A percentile compares a stretch with the other conserved stretches of the same genome.
Evolutionary conservation across 1,140 invertebrate species (phyloP).

Genomic region (Episyrphus balteatus): DNA sequence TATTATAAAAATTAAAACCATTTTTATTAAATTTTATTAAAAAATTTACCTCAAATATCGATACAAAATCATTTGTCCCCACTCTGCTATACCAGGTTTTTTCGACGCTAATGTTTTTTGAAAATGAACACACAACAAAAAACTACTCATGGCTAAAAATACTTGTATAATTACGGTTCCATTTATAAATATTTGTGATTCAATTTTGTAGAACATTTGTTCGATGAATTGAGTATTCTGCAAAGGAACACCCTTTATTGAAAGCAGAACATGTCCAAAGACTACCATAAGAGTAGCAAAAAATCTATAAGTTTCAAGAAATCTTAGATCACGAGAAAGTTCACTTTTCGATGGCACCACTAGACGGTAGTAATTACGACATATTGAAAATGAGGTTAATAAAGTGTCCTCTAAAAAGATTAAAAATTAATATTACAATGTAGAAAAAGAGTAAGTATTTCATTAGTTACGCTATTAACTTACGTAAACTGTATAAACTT

Average conservation of each 20-base stretch:
- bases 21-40: background rate
- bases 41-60: conserved; percentile 39
- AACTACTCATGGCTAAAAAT: conserved; percentile 44
- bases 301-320: conserved; percentile 24
- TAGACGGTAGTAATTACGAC: conserved; percentile 29
- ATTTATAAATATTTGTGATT: conserved; percentile 36
- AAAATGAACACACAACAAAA: conserved; percentile 42
- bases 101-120: conserved; percentile 14
- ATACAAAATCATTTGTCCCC: conserved; percentile 30
- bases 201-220: conserved; percentile 14
- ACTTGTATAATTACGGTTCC: conserved; percentile 41
- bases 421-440: background rate
- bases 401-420: conserved; percentile 3
- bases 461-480: background rate
- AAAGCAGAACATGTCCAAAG: conserved; percentile 20
- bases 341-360: conserved; percentile 1
- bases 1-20: background rate
- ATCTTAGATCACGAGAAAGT: conserved; percentile 14
- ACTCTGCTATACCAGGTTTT: conserved; percentile 11
- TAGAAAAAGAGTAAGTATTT: background rate
- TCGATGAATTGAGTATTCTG: conserved; percentile 29
- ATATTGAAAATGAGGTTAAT: conserved; percentile 21
- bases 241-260: conserved; percentile 18
- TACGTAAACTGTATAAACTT: background rate
- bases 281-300: conserved; percentile 21